A percentile compares a stretch with the other conserved stretches of the same genome.
Evolutionary conservation across 2,888 invertebrate species (phyloP).

Genomic region (Xestia rhomboidea): DNA sequence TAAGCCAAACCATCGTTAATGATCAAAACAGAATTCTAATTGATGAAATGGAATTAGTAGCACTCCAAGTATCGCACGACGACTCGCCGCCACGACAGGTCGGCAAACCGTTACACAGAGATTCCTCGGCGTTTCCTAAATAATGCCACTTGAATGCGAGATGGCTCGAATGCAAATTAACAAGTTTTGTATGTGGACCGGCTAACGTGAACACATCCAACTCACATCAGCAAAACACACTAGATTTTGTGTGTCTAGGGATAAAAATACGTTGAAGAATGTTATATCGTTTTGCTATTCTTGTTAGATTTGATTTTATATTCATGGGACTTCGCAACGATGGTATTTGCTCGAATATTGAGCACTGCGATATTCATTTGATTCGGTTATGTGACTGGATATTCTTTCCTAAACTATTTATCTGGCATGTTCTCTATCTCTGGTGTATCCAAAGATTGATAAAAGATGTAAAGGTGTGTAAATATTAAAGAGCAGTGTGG

Average conservation of each 20-base stretch:
- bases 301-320: conserved; percentile 47
- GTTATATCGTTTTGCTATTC: conserved; percentile 37
- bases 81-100: conserved; percentile 68
- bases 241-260: conserved; percentile 57
- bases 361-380: conserved; percentile 18
- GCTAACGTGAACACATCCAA: conserved; percentile 59
- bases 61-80: conserved; percentile 54
- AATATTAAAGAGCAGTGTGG: neutral
- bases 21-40: conserved; percentile 36
- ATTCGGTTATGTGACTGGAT: neutral
- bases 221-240: conserved; percentile 59
- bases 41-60: conserved; percentile 52
- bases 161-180: conserved; percentile 83
- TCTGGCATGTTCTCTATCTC: too few species aligned
- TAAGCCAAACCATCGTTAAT: conserved; percentile 21
- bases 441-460: neutral
- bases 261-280: conserved; percentile 63
- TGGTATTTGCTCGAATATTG: conserved; percentile 20
- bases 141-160: conserved; percentile 81
- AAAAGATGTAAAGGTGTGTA: neutral
- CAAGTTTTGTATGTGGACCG: conserved; percentile 78
- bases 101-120: conserved; percentile 80
- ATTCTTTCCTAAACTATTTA: conserved; percentile 10
- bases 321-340: conserved; percentile 39
- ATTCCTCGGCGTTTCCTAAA: conserved; percentile 83